Evolutionary conservation across 2,888 invertebrate species (phyloP), one percentile per base, ranked within the genome.

Genomic region (Troides helena): DNA sequence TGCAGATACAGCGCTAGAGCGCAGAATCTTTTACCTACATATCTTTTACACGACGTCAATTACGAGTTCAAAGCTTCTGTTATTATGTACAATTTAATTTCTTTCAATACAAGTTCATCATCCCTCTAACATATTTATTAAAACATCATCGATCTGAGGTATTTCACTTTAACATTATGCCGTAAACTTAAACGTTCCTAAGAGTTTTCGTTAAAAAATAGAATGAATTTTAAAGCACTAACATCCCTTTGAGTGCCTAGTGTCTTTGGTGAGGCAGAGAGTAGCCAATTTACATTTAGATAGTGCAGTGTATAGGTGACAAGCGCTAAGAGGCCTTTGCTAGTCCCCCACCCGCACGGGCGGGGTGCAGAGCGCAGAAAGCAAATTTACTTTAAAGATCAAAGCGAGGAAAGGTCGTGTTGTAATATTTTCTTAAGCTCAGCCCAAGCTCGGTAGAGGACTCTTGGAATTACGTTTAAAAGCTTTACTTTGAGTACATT

Each of bases 1-100:
- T 70, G 70, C 70, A 63, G 70, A 70, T 67, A 70, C 56, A 21
- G 43, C 63, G 64, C 62, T 43, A 59, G 62, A 60, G 63, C 70
- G 66, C 66, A 59, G 66, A 66, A 66, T 59, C 66, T 67, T 63
- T 62, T 66, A 66, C 66, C 62, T 66, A 67, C 62, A 46, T 62
- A 53, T 58, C 50, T 25, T 61, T 25, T 57, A 58, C n/a, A 62
- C 46, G 57, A 23, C 53, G 65, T 60, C 62, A 30, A 46, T 65
- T 69, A 12, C 46, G 57, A 36, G 25, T 43, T 3, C 23, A 58
- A 58, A 65, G 7, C 30, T 65, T 60, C 25, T 8, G 39, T 62
- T n/a, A 62, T 43, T 21, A 23, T 62, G 14, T 21, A 12, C 12
- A 21, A 53, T n/a, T 53, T n/a, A 53, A 53, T 18, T 7, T 53